Conservation (phyloP, 2,888 invertebrate genomes). For the Ypsolopha scabrella region DNA sequence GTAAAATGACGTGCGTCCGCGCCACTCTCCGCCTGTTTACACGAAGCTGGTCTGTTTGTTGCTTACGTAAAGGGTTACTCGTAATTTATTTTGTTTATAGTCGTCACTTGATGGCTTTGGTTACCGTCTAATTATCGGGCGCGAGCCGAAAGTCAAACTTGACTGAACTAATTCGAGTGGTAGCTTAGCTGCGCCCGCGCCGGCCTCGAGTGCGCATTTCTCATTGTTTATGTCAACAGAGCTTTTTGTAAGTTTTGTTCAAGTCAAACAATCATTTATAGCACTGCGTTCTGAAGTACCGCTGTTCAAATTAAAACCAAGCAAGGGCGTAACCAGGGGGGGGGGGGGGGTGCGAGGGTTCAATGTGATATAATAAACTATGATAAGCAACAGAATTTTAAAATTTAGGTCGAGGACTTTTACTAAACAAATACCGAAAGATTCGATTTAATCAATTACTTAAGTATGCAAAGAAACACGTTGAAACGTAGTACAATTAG, state of each 20-base stretch:
- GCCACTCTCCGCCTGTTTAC: constrained; percentile 46
- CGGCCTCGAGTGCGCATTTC: constrained; percentile 49
- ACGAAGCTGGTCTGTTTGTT: constrained; percentile 27
- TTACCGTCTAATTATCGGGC: constrained; percentile 59
- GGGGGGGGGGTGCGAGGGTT: no score
- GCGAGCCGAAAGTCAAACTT: constrained; percentile 40
- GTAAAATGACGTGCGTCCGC: constrained; percentile 60
- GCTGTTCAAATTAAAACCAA: not conserved
- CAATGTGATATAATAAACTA: no score
- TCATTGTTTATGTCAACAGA: constrained; percentile 56
- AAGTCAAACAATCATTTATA: constrained; percentile 35
- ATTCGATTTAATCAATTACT: no score
- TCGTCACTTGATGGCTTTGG: constrained; percentile 49
- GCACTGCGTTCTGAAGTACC: constrained; percentile 14
- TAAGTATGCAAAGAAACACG: no score
- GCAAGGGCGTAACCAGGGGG: no score
- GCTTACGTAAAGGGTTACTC: constrained; percentile 38
- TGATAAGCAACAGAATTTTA: no score
- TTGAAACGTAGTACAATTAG: no score
- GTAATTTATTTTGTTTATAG: constrained; percentile 58
- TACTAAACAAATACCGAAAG: no score
- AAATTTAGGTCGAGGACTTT: no score
- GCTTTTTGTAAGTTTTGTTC: constrained; percentile 31
- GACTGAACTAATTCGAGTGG: constrained; percentile 44
- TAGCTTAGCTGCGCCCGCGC: constrained; percentile 21